Evolutionary conservation across 2,888 invertebrate species (phyloP).

Genomic region (Rhopalosiphum nymphaeae): DNA sequence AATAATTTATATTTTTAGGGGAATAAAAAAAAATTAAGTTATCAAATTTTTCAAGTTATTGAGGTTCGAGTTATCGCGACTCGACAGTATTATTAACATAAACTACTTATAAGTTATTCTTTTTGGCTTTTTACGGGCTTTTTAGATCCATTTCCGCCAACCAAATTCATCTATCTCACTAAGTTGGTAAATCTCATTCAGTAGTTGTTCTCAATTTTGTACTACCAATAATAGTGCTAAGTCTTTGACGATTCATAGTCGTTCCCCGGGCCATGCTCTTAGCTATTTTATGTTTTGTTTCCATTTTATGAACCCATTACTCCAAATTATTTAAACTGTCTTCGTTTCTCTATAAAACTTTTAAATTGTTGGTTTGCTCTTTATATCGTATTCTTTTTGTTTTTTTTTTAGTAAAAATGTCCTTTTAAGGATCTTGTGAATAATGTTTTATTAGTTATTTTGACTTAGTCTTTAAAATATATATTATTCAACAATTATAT

Average conservation of each 20-base stretch:
- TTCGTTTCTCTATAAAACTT: background rate
- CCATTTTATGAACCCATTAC: background rate
- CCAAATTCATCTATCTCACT: background rate
- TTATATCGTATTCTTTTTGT: background rate
- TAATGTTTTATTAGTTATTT: background rate
- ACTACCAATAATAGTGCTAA: background rate
- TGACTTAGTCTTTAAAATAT: background rate
- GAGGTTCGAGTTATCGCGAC: too few species aligned
- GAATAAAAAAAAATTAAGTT: too few species aligned
- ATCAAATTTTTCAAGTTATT: too few species aligned
- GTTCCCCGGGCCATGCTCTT: background rate
- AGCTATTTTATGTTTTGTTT: background rate
- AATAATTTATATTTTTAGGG: too few species aligned
- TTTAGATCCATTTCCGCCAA: background rate
- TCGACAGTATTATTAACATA: too few species aligned
- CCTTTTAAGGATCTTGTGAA: background rate
- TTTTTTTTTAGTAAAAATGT: background rate
- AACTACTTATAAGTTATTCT: background rate
- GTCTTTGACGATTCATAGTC: background rate
- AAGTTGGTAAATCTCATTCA: background rate
- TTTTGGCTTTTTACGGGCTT: background rate
- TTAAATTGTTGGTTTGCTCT: background rate
- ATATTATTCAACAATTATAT: background rate
- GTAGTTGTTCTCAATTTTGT: background rate
- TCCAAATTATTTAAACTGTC: background rate